Evolutionary conservation across 2,113 vertebrate species (phyloP).

Genomic region (Chloropsis hardwickii): DNA sequence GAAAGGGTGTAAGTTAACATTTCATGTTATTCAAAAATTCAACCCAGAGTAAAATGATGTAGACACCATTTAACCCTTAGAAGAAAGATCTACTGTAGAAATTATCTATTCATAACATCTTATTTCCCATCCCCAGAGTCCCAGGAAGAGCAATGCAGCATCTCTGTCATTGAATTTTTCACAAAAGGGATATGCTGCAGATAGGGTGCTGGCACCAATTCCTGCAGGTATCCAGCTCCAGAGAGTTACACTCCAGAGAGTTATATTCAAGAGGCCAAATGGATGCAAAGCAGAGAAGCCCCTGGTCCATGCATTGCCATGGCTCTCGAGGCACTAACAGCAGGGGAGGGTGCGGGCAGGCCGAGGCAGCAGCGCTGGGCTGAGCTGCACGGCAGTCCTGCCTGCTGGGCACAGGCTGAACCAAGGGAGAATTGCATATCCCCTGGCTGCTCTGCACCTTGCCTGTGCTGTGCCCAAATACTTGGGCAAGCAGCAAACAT

Average conservation of each 20-base stretch:
- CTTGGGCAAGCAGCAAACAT: background rate
- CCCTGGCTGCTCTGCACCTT: background rate
- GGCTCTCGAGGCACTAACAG: background rate
- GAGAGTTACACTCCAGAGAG: background rate
- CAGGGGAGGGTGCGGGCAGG: fast-evolving
- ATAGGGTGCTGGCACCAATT: background rate
- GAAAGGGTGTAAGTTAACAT: background rate
- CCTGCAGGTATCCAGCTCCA: background rate
- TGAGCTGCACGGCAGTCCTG: background rate
- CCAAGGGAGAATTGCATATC: background rate
- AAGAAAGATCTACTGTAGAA: background rate
- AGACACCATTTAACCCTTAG: background rate
- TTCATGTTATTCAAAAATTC: background rate
- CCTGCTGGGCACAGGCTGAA: background rate
- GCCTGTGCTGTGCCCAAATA: background rate
- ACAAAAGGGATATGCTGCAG: background rate
- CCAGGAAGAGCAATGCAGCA: background rate
- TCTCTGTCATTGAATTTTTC: background rate
- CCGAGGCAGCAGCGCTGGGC: fast-evolving
- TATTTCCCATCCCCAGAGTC: background rate
- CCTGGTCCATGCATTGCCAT: background rate
- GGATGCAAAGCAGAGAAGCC: background rate
- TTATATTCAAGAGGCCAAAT: background rate
- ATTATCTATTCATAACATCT: background rate
- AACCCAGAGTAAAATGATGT: background rate